Conservation (phyloP, 2,888 invertebrate species). For the Slavum lentiscoides region DNA sequence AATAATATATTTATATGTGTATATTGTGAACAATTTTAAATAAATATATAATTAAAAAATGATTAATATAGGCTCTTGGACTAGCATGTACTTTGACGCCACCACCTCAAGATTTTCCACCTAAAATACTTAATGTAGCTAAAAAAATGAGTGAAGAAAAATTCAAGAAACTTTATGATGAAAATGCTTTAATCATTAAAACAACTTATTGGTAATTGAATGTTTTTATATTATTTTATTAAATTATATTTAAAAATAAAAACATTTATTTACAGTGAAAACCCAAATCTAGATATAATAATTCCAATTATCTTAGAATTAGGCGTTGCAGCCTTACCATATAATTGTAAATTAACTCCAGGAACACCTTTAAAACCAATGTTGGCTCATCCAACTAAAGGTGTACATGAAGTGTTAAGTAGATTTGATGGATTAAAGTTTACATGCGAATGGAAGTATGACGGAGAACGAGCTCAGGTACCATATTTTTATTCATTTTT, state of each 20-base stretch:
- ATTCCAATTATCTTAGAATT: constrained; percentile 76
- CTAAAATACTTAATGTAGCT: constrained; percentile 68
- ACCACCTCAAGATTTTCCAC: constrained; percentile 70
- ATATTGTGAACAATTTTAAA: neutral
- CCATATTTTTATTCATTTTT: constrained; percentile 11
- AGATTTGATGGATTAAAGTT: constrained; percentile 85
- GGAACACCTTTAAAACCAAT: constrained; percentile 96
- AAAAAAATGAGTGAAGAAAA: constrained; percentile 68
- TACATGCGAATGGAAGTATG: constrained; percentile 99
- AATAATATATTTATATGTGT: no score
- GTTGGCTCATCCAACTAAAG: constrained; percentile 97
- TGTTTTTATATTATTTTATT: constrained; percentile 3
- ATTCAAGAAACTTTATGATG: constrained; percentile 77
- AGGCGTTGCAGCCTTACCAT: constrained; percentile 75
- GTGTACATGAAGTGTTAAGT: constrained; percentile 83
- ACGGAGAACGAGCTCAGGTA: constrained; percentile 96
- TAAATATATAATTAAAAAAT: neutral
- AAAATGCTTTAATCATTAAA: constrained; percentile 77
- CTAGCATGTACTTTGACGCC: constrained; percentile 81
- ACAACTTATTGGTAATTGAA: constrained; percentile 81
- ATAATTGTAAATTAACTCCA: constrained; percentile 82
- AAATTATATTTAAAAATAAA: neutral
- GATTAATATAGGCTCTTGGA: constrained; percentile 74
- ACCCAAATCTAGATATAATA: constrained; percentile 89
- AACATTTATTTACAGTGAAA: constrained; percentile 70